Conservation (phyloP, 2,113 vertebrate genomes). For the Cinclus cinclus region DNA sequence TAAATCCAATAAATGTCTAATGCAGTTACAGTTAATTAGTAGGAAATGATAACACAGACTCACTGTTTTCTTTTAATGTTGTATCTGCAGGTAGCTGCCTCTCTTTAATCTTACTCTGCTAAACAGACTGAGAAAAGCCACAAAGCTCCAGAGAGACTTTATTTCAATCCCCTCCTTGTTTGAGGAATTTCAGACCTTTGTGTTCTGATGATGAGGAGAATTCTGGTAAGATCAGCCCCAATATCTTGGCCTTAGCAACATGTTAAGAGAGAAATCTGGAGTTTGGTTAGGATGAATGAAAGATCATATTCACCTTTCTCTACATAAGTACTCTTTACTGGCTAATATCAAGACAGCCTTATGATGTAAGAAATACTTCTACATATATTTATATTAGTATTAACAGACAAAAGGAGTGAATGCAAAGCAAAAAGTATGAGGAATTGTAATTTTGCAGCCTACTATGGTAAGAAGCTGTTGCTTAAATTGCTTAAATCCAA, state of each 20-base stretch:
- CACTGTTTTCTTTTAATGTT: neutral
- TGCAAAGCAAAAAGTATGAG: neutral
- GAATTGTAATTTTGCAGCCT: neutral
- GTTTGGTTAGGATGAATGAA: neutral
- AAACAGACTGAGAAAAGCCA: neutral
- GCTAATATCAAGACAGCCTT: neutral
- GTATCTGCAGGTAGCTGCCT: neutral
- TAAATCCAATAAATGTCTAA: neutral
- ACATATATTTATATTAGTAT: neutral
- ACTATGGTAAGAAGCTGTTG: neutral
- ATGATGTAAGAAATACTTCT: neutral
- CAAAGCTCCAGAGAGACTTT: neutral
- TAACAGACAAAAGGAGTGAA: neutral
- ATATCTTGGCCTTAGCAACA: neutral
- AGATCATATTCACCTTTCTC: neutral
- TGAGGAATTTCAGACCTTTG: neutral
- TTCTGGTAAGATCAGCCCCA: neutral
- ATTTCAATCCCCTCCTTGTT: neutral
- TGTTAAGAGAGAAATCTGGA: neutral
- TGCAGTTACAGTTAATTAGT: neutral
- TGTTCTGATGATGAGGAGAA: neutral
- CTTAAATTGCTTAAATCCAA: neutral
- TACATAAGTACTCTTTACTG: neutral
- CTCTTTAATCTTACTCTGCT: neutral
- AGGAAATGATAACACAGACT: neutral